A percentile compares a stretch with the other conserved stretches of the same genome.
These are phyloP conservation scores for Osmerus eperlanus DNA, from an alignment of 2,113 vertebrate species.

Conservation along the genomic window DNA sequence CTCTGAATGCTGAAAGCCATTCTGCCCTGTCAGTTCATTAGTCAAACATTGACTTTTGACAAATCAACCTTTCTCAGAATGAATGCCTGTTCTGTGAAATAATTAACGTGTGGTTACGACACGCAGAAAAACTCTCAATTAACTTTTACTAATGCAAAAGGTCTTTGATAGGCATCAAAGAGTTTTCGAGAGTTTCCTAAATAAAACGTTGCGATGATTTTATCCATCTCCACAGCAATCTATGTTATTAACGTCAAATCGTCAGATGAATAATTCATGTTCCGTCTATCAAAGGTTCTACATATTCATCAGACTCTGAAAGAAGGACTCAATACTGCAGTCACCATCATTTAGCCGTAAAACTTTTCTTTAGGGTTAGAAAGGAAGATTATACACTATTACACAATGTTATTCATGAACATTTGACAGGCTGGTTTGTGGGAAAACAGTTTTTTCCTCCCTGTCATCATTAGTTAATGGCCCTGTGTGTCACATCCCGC, in stretches of 20 bases:
- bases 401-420: not conserved
- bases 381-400: conserved; percentile 9
- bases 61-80: no score
- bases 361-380: conserved; percentile 11
- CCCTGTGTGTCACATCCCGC: no score
- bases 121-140: no score
- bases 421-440: no score
- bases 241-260: not conserved
- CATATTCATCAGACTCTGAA: conserved; percentile 27
- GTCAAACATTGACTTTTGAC: no score
- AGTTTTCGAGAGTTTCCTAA: not conserved
- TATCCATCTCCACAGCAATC: not conserved
- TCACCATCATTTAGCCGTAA: conserved; percentile 16
- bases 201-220: not conserved
- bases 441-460: no score
- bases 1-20: no score
- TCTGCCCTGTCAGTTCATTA: no score
- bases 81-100: no score
- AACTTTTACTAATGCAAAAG: no score
- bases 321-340: conserved; percentile 11
- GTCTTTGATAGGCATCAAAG: not conserved
- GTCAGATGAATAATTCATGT: conserved; percentile 9
- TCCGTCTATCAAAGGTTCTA: conserved; percentile 16
- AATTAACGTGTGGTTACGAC: no score
- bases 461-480: no score